These are phyloP conservation scores for Apotomis turbidana DNA, from an alignment of 2,888 invertebrate genomes.

Conservation along the genomic window DNA sequence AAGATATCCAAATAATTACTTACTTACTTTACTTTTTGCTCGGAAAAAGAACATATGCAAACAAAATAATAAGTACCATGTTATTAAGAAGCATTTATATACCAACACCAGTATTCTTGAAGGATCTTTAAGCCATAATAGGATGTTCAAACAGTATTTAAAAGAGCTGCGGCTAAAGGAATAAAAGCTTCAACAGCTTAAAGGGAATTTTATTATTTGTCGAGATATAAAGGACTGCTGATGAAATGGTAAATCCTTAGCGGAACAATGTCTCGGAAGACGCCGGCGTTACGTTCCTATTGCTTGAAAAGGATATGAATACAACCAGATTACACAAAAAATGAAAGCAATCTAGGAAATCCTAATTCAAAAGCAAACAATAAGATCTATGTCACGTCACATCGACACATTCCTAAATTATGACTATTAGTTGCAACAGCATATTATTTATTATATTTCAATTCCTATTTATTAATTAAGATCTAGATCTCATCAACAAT, in stretches of 20 bases:
- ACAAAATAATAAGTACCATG: neutral
- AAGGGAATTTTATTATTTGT: conserved; percentile 38
- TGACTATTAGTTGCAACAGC: too few relatives aligned
- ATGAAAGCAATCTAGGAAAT: neutral
- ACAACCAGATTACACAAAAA: conserved; percentile 26
- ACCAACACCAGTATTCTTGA: conserved; percentile 21
- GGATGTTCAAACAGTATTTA: conserved; percentile 36
- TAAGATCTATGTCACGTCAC: too few relatives aligned
- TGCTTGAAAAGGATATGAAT: conserved; percentile 31
- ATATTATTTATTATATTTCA: too few relatives aligned
- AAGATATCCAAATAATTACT: neutral
- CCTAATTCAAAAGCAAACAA: neutral
- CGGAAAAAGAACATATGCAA: neutral
- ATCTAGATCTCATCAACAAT: neutral
- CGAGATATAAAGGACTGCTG: conserved; percentile 37
- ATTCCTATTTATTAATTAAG: neutral
- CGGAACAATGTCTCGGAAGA: conserved; percentile 41
- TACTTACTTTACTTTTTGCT: neutral
- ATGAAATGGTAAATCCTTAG: conserved; percentile 34
- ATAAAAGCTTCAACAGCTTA: conserved; percentile 39
- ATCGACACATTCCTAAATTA: too few relatives aligned
- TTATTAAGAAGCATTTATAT: conserved; percentile 26
- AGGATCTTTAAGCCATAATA: conserved; percentile 30
- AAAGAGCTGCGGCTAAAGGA: conserved; percentile 37
- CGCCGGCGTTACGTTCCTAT: conserved; percentile 40